Conservation (phyloP, 2,888 invertebrate genomes). For the Acanthacorydalis orientalis region DNA sequence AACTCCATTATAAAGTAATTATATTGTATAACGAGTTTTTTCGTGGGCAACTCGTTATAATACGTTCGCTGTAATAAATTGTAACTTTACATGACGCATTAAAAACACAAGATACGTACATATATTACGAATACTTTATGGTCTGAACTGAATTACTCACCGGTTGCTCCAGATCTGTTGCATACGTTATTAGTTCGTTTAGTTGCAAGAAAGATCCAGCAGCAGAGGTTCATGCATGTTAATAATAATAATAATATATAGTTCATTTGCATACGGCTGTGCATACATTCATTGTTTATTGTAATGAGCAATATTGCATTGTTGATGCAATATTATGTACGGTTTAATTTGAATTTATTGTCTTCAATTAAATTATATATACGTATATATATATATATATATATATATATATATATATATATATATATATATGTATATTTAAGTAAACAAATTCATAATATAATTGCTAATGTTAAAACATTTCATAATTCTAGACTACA, state of each 20-base stretch:
- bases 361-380: constrained; percentile 1
- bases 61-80: constrained; percentile 20
- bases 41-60: constrained; percentile 11
- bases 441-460: constrained; percentile 17
- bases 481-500: no score
- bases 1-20: constrained; percentile 15
- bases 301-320: constrained; percentile 10
- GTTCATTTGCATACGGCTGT: no score
- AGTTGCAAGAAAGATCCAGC: no score
- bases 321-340: constrained; percentile 15
- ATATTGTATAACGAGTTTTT: constrained; percentile 15
- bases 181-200: no score
- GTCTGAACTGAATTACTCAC: no score
- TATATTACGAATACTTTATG: not conserved
- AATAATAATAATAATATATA: no score
- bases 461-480: constrained; percentile 15
- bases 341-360: constrained; percentile 7
- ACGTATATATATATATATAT: constrained; percentile 5
- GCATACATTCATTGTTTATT: not conserved
- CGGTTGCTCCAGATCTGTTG: no score
- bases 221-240: no score
- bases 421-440: constrained; percentile 9
- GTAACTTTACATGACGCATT: constrained; percentile 21
- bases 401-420: constrained; percentile 4
- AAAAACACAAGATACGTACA: constrained; percentile 16